Percentiles rank a stretch among this genome's conserved stretches.
phyloP scores from a whole-genome alignment of 2,888 invertebrate species.

The Ormia ochracea region DNA sequence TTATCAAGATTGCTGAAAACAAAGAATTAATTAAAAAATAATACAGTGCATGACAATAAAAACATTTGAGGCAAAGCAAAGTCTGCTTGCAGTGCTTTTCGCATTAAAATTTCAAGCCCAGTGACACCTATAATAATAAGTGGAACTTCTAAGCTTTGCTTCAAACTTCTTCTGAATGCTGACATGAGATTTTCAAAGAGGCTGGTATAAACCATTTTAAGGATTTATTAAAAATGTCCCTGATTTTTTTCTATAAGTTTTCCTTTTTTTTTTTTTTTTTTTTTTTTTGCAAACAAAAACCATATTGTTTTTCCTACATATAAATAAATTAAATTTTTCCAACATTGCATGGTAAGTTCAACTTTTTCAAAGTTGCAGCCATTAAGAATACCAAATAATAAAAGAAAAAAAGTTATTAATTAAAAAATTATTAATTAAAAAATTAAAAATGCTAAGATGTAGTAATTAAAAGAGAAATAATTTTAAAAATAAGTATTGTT shows the following conservation, averaged over 20 bases:
- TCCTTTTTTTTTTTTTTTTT: not conserved
- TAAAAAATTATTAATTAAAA: no score
- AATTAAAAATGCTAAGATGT: constrained; percentile 14
- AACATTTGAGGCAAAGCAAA: no score
- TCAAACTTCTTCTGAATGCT: not conserved
- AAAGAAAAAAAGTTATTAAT: no score
- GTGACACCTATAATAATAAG: no score
- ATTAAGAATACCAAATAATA: constrained; percentile 62
- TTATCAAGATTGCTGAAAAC: no score
- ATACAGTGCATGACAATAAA: no score
- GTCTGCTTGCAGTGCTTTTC: no score
- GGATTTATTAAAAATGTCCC: constrained; percentile 40
- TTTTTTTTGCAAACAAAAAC: not conserved
- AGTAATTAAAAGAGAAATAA: constrained; percentile 25
- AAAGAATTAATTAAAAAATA: no score
- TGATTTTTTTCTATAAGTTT: constrained; percentile 1
- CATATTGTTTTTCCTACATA: constrained; percentile 33
- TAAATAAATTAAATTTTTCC: constrained; percentile 7
- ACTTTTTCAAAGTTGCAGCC: constrained; percentile 49
- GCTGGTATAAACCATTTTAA: constrained; percentile 44
- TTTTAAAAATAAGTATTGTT: not conserved
- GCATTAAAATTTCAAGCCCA: no score
- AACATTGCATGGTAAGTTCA: constrained; percentile 41
- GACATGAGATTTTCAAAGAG: not conserved
- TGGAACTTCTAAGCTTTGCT: no score